Evolutionary conservation across 2,113 vertebrate genomes (phyloP).

Genomic region (Cololabis saira): DNA sequence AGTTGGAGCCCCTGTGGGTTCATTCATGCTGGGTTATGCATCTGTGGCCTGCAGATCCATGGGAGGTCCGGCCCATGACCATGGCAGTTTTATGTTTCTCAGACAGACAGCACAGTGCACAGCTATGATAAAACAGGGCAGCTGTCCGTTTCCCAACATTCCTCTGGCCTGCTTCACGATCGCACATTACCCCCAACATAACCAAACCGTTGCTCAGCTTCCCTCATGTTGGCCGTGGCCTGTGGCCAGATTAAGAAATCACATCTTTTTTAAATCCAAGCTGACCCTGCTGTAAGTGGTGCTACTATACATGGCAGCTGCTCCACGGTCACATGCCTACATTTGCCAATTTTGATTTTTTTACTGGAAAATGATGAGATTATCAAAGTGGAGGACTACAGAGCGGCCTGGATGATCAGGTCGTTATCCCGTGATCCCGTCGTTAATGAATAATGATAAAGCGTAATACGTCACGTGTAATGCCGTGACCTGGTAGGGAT

Average conservation of each 20-base stretch:
- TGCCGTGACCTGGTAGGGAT: too few relatives aligned
- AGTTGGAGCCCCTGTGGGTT: conserved; percentile 19
- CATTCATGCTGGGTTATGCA: conserved; percentile 50
- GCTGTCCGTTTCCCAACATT: conserved; percentile 78
- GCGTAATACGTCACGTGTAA: too few relatives aligned
- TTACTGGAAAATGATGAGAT: conserved; percentile 23
- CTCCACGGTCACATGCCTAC: not conserved
- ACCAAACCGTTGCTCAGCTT: conserved; percentile 50
- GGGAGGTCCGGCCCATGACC: conserved; percentile 65
- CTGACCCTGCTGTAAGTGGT: conserved; percentile 36
- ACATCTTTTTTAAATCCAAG: conserved; percentile 52
- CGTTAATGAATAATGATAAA: too few relatives aligned
- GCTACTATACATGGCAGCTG: conserved; percentile 46
- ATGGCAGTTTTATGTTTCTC: conserved; percentile 69
- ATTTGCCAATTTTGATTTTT: conserved; percentile 14
- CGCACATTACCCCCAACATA: conserved; percentile 30
- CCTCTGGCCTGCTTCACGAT: conserved; percentile 64
- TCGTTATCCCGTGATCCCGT: too few relatives aligned
- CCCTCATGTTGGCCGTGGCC: conserved; percentile 10
- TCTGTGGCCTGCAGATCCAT: conserved; percentile 44
- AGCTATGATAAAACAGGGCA: conserved; percentile 76
- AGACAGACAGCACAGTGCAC: conserved; percentile 65
- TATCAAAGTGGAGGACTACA: not conserved
- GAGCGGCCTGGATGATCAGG: too few relatives aligned
- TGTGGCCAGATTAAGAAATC: conserved; percentile 70